Percentiles rank a stretch among this genome's conserved stretches.
phyloP scores from a whole-genome alignment of 2,888 invertebrate genomes.

The Rhamphomyia laevipes region DNA sequence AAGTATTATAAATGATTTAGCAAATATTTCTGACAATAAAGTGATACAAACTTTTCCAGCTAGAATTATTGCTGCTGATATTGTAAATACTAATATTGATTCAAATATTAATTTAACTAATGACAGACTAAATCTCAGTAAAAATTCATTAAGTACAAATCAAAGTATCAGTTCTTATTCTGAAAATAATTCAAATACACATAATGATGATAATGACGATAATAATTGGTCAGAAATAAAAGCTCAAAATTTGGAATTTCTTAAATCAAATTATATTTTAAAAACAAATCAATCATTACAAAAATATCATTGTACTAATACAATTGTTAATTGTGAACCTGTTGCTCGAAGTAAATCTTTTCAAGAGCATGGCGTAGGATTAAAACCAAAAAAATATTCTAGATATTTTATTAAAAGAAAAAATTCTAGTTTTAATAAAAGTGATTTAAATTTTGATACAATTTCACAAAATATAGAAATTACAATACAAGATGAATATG shows the following conservation, averaged over 20 bases:
- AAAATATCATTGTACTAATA: neutral
- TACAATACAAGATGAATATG: constrained; percentile 35
- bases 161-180: constrained; percentile 1
- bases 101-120: constrained; percentile 34
- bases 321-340: constrained; percentile 11
- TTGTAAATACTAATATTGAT: constrained; percentile 24
- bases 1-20: constrained; percentile 2
- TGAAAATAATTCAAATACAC: neutral
- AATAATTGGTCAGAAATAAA: neutral
- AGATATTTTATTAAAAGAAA: constrained; percentile 33
- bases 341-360: constrained; percentile 37
- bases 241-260: neutral
- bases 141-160: constrained; percentile 25
- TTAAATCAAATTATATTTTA: too few relatives aligned
- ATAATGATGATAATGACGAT: neutral
- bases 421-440: constrained; percentile 21
- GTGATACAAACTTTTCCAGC: constrained; percentile 3
- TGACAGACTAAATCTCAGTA: constrained; percentile 35
- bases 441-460: constrained; percentile 32
- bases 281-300: neutral
- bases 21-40: neutral
- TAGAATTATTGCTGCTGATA: constrained; percentile 28
- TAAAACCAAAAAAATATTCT: constrained; percentile 26
- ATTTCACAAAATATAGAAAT: constrained; percentile 36
- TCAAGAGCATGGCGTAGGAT: constrained; percentile 30